A percentile compares a stretch with the other conserved stretches of the same genome.
These are phyloP conservation scores for Branchipolynoe longqiensis DNA, from an alignment of 2,888 invertebrate species.

Conservation along the genomic window DNA sequence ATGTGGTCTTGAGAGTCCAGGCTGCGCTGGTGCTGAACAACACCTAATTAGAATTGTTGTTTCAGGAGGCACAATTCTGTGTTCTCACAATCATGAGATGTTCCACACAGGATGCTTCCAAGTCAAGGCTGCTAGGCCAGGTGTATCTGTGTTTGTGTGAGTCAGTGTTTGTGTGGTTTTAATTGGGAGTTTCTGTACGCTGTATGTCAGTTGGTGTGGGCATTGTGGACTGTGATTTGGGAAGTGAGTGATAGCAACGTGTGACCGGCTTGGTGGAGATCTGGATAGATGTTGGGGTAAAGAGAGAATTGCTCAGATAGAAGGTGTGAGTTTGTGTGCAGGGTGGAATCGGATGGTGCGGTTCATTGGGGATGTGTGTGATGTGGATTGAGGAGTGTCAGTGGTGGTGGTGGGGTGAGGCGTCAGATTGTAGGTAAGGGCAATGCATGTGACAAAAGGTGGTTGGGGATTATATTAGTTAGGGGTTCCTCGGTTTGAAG, in stretches of 20 bases:
- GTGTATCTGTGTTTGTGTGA: not conserved
- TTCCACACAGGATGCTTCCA: no score
- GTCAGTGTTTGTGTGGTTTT: not conserved
- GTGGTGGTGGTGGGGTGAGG: not conserved
- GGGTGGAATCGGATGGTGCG: not conserved
- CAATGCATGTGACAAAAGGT: no score
- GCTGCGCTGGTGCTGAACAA: no score
- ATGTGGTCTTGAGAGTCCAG: no score
- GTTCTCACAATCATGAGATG: no score
- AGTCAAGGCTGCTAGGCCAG: no score
- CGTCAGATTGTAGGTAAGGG: no score
- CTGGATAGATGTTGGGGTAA: not conserved
- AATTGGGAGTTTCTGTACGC: not conserved
- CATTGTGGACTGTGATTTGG: not conserved
- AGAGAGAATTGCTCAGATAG: not conserved
- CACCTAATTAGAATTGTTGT: no score
- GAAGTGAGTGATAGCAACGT: not conserved
- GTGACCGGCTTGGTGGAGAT: not conserved
- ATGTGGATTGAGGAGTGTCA: not conserved
- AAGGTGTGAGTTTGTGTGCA: not conserved
- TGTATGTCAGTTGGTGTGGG: not conserved
- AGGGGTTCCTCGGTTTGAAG: no score
- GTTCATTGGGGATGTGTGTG: not conserved
- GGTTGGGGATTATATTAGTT: no score
- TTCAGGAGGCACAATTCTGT: no score